Evolutionary conservation across 2,888 invertebrate genomes (phyloP), one percentile per base, ranked within the genome.

Genomic region (Punctoribates punctum): DNA sequence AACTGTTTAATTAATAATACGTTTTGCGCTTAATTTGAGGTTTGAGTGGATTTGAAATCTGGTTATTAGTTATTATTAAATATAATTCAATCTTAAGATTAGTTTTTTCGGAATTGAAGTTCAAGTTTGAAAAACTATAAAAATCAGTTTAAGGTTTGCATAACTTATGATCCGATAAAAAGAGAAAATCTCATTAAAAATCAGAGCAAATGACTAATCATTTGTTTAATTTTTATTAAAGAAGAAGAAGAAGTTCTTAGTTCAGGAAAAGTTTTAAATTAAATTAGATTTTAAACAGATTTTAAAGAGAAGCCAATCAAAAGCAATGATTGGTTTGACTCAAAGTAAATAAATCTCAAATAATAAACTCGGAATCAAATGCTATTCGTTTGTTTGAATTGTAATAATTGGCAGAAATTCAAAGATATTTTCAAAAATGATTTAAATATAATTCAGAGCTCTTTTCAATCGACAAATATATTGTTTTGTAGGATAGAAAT

Each of bases 191-290:
- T 67, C 9, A 67, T 67, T 67, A 38, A 67, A 67, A 67, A 67
- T 67, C 65, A 67, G 11, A 38, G 65, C n/a, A 67, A 38, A 67
- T 67, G 65, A 67, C 65, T 67, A 67, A 67, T 67, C 65, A 67
- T 67, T 67, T 60, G 60, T 60, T 60, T 60, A 3, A 20, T 27
- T 23, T n/a, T 29, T 17, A 62, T 57, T 27, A 23, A 29, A 60
- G 60, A 60, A 17, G n/a, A 65, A n/a, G 48, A 17, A 54, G 54
- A 54, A 54, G 9, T 20, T n/a, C n/a, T n/a, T n/a, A n/a, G n/a
- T n/a, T 67, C 17, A 34, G 17, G 34, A 29, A 62, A 62, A 62
- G 57, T 57, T 60, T 27, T 29, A 51, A 51, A 20, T 51, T 20
- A 51, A 51, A 51, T 20, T 51, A 51, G 20, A 51, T n/a, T 51